These are phyloP conservation scores for Cepaea hortensis DNA, from an alignment of 2,888 invertebrate species.

Conservation along the genomic window DNA sequence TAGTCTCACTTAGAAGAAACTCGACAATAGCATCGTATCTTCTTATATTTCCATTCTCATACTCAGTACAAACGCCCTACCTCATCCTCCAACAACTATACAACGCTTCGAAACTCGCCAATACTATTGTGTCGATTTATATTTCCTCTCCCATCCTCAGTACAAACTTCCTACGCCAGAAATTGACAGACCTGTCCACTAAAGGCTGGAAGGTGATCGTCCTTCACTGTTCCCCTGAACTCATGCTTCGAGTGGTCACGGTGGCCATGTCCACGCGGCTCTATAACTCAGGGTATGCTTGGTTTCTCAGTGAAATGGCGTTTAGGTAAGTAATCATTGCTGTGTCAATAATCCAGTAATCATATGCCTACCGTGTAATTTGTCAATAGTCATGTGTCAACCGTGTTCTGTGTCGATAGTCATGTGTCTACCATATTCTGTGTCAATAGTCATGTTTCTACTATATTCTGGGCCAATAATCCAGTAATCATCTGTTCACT, in stretches of 20 bases:
- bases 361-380: background rate
- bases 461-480: no score
- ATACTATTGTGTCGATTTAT: no score
- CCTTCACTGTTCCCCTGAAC: slow-evolving; percentile 57
- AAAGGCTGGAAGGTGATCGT: slow-evolving; percentile 58
- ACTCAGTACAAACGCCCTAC: no score
- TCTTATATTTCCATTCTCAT: no score
- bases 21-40: no score
- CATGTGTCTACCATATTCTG: no score
- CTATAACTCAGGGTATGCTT: slow-evolving; percentile 67
- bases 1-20: no score
- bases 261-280: slow-evolving; percentile 59
- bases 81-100: no score
- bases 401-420: no score
- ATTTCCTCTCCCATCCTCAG: background rate
- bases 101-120: no score
- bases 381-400: background rate
- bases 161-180: slow-evolving; percentile 37
- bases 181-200: slow-evolving; percentile 51
- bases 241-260: slow-evolving; percentile 57
- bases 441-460: no score
- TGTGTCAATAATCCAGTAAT: background rate
- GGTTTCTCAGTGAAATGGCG: slow-evolving; percentile 66
- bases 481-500: no score
- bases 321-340: slow-evolving; percentile 35